Base-by-base conservation (phyloP, 2,797 vertebrate genomes). In the Tympanoctomys barrerae region DNA sequence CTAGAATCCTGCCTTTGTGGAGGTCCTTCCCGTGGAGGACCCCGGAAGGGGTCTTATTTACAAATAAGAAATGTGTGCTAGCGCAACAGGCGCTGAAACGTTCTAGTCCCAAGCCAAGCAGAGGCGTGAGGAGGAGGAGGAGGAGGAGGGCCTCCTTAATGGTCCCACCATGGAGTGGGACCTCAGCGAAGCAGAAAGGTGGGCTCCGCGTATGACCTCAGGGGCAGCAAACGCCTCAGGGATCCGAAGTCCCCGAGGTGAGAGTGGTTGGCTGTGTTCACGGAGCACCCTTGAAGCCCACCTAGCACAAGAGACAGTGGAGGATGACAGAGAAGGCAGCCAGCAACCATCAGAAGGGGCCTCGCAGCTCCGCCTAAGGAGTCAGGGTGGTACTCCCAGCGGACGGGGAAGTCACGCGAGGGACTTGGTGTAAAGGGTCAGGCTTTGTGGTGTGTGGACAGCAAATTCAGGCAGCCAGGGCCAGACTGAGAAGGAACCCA, bases 171-270 rank as follows among this genome's bases (percentile, higher is more conserved):
- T 1, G 70, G 62, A 83, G 31, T 46, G 59, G 46, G 26, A 28
- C 75, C 54, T 46, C 7, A 11, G 1, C 18, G 19, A 36, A 61
- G 28, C 13, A 7, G 26, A 8, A n/a, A 36, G 64, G 14, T 71
- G 5, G 73, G 31, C 46, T 33, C 1, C 2, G 0, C 36, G 8
- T 49, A 2, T 39, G 2, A n/a, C 12, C 21, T 0, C 73, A 28
- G 61, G 33, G 42, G 13, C 3, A 14, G 21, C 52, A 11, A 42
- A 61, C n/a, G 10, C 10, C 26, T 11, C n/a, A 22, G 22, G 22
- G 26, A 7, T 2, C 22, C 7, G 13, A 90, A 36, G 14, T 36
- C 57, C 66, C 66, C 77, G 18, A 89, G 31, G 24, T 6, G 5
- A 21, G 61, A 8, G n/a, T 39, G n/a, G 86, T 42, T 39, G 57